A percentile compares a stretch with the other conserved stretches of the same genome.
These are phyloP conservation scores for Actinia tenebrosa DNA, from an alignment of 64 coral and sea anemone genomes.

Conservation along the genomic window DNA sequence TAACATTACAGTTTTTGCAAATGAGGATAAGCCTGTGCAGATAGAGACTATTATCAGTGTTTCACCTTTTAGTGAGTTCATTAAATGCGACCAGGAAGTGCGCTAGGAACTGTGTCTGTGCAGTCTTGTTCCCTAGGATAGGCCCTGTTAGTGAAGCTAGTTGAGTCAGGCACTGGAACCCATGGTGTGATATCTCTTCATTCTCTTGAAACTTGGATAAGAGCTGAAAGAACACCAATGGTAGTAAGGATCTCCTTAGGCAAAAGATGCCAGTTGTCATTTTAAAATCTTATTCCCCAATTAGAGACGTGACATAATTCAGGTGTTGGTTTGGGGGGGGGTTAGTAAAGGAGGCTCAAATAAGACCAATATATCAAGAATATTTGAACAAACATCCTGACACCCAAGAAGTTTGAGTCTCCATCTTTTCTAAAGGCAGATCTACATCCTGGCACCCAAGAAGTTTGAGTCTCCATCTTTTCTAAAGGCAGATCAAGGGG, in stretches of 20 bases:
- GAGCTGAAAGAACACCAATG: conserved; percentile 63
- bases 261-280: background rate
- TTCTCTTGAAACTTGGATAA: conserved; percentile 58
- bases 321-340: too few species aligned
- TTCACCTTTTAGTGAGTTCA: conserved; percentile 57
- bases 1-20: too few species aligned
- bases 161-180: conserved; percentile 84
- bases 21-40: background rate
- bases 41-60: background rate
- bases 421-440: too few species aligned
- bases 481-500: too few species aligned
- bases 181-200: conserved; percentile 79
- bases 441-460: too few species aligned
- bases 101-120: conserved; percentile 63
- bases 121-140: conserved; percentile 50
- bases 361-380: too few species aligned
- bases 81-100: conserved; percentile 59
- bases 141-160: conserved; percentile 79
- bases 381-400: too few species aligned
- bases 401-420: too few species aligned
- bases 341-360: too few species aligned
- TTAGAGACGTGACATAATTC: too few species aligned
- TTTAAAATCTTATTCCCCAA: too few species aligned
- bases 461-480: too few species aligned
- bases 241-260: conserved; percentile 21